A percentile compares a stretch with the other conserved stretches of the same genome.
phyloP scores from a whole-genome alignment of 2,113 vertebrate species.

The Rhinolophus sinicus region DNA sequence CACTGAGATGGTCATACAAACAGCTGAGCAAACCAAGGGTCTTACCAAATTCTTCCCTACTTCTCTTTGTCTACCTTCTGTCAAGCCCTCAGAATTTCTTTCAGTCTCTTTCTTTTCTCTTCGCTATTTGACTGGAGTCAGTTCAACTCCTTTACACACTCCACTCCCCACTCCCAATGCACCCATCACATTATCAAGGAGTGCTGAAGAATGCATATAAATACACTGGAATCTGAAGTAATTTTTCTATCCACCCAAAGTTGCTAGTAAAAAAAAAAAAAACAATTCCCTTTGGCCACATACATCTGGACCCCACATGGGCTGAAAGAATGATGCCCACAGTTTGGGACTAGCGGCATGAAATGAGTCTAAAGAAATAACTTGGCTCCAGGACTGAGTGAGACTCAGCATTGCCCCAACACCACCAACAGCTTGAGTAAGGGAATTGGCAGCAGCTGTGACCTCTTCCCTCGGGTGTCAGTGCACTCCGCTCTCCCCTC shows the following conservation, averaged over 20 bases:
- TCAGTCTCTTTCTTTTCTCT: not conserved
- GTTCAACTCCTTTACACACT: not conserved
- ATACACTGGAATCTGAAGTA: not conserved
- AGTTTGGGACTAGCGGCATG: not conserved
- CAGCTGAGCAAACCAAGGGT: not conserved
- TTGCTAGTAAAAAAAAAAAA: not conserved
- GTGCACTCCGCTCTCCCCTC: not conserved
- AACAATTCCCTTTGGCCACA: not conserved
- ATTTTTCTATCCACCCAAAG: not conserved
- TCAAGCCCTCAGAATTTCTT: not conserved
- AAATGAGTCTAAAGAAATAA: not conserved
- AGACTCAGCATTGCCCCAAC: not conserved
- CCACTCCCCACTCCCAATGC: not conserved
- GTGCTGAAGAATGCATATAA: not conserved
- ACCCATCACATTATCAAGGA: accelerated
- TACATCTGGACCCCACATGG: conserved; percentile 56
- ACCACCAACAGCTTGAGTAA: no score
- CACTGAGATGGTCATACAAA: not conserved
- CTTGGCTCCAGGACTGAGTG: not conserved
- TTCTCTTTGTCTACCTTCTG: not conserved
- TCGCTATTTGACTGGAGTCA: not conserved
- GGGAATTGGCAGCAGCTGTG: not conserved
- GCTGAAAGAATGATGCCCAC: not conserved
- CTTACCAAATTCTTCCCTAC: not conserved
- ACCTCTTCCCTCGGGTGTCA: not conserved